Evolutionary conservation across 2,797 vertebrate genomes (phyloP), one percentile per base, ranked within the genome.

Genomic region (Parauchenoglanis punctatus): DNA sequence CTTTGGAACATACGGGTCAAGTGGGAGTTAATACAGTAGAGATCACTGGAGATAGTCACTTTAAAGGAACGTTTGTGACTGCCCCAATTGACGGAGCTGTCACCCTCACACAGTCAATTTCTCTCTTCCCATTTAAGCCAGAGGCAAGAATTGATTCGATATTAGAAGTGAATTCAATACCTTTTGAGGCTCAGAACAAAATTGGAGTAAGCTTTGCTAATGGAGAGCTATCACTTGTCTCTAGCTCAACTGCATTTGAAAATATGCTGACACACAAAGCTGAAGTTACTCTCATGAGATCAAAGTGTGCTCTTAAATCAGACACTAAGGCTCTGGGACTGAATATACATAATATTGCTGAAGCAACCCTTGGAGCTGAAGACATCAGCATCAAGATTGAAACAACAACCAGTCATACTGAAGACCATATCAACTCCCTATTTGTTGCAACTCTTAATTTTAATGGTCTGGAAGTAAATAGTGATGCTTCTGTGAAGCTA

Each of bases 401-500:
- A 84, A 96, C 95, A 81, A 96, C 95, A 78, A 94, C 94, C 73
- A 94, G 94, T 65, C 94, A 95, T 83, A 92, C 91, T 89, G 93
- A 96, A 85, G 90, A 96, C 54, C 93, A 92, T 49, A 93, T 95
- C 82, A 95, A 95, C 83, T 95, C 96, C 81, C 88, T 97, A 49
- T 81, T 97, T 84, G 94, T 94, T 78, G 96, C 95, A 78, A 95
- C 95, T 70, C 87, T 98, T 83, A 94, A 96, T 95, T 92, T 89
- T 75, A 95, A 92, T 77, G 97, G 97, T 68, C 92, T 99, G 83
- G 93, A 94, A 94, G 81, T 98, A 58, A 97, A 96, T 88, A 96
- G 94, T 17, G 95, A 97, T 84, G 90, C 96, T 84, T 93, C 92
- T 20, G 15, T 96, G 61, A 96, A 95, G 46, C 94, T 97, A 86